Evolutionary conservation across 2,797 vertebrate genomes (phyloP).

Genomic region (Anableps anableps): DNA sequence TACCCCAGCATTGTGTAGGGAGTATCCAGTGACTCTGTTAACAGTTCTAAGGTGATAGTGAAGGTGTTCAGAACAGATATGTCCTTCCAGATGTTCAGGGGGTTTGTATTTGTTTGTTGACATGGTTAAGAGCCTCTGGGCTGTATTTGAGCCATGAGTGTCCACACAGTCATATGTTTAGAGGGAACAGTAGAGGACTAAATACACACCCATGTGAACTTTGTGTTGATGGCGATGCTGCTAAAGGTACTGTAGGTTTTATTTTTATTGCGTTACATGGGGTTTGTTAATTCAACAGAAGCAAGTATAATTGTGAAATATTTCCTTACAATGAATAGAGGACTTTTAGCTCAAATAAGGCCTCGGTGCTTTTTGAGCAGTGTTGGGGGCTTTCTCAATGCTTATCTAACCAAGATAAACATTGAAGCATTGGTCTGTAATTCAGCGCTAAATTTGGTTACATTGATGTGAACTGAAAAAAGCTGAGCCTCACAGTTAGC

Average conservation of each 20-base stretch:
- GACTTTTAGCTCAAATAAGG: not conserved
- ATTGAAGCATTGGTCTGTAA: not conserved
- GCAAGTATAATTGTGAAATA: not conserved
- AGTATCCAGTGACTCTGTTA: no score
- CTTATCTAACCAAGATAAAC: not conserved
- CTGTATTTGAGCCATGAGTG: no score
- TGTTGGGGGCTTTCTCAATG: not conserved
- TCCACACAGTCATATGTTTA: no score
- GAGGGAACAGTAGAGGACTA: no score
- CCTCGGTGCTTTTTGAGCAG: not conserved
- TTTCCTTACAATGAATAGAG: not conserved
- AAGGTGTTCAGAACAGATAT: no score
- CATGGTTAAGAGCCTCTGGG: no score
- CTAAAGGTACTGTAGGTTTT: no score
- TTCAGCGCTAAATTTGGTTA: constrained; percentile 8
- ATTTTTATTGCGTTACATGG: not conserved
- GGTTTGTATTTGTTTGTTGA: no score
- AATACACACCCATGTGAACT: no score
- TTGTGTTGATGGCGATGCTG: no score
- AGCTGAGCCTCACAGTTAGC: not conserved
- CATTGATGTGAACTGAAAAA: not conserved
- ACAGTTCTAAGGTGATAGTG: no score
- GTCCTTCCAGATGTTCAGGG: no score
- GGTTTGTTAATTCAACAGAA: not conserved
- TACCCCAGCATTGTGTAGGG: not conserved